phyloP scores from a whole-genome alignment of 2,888 invertebrate species.

The Entomobrya proxima region DNA sequence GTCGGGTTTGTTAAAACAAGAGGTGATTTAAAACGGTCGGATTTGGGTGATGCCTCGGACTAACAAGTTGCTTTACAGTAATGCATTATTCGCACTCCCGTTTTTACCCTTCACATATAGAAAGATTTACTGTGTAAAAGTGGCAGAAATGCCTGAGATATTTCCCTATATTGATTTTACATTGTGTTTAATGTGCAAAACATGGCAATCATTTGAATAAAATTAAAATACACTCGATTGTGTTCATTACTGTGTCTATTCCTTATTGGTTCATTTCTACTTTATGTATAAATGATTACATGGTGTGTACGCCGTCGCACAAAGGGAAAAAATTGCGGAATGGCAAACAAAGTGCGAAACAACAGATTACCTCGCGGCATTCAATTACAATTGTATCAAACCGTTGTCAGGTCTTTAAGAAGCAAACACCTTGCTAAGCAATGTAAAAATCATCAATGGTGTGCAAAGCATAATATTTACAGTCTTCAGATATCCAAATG shows the following conservation, averaged over 20 bases:
- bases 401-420: constrained; percentile 54
- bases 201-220: no score
- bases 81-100: no score
- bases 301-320: neutral
- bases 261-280: no score
- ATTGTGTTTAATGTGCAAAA: no score
- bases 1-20: neutral
- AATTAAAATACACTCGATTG: no score
- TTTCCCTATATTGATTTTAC: no score
- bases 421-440: neutral
- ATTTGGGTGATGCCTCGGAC: neutral
- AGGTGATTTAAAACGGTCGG: neutral
- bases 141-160: no score
- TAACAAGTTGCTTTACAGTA: no score
- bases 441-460: constrained; percentile 2
- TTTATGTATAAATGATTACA: no score
- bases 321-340: neutral
- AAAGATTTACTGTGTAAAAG: no score
- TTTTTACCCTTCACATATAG: no score
- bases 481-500: neutral
- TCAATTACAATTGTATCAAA: constrained; percentile 68
- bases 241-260: no score
- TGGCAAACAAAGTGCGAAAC: constrained; percentile 46
- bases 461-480: constrained; percentile 38
- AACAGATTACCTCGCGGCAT: constrained; percentile 57